phyloP scores from a whole-genome alignment of 2,888 invertebrate species.

The Leptinotarsa peninsularis region DNA sequence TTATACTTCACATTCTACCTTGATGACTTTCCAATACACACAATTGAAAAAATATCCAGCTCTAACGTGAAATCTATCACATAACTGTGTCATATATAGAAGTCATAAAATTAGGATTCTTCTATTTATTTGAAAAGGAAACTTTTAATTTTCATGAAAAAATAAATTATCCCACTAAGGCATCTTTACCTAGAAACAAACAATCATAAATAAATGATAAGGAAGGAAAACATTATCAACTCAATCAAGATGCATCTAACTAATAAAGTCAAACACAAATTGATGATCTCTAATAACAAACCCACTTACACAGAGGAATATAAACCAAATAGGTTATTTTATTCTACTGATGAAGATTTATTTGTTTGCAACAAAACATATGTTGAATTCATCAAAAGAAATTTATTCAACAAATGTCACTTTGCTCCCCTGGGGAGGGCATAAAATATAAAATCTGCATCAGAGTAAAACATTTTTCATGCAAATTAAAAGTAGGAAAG shows the following conservation, averaged over 20 bases:
- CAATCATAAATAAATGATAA: not conserved
- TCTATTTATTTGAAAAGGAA: not conserved
- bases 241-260: not conserved
- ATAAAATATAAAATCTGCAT: too few species aligned
- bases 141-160: conserved; percentile 13
- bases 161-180: conserved; percentile 40
- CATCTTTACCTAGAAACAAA: conserved; percentile 55
- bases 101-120: not conserved
- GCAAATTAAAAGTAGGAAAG: too few species aligned
- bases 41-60: not conserved
- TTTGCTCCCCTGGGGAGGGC: too few species aligned
- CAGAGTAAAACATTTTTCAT: too few species aligned
- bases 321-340: too few species aligned
- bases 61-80: not conserved
- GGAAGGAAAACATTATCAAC: not conserved
- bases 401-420: too few species aligned
- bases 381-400: too few species aligned
- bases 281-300: not conserved
- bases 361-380: too few species aligned
- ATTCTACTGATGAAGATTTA: too few species aligned
- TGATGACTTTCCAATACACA: too few species aligned
- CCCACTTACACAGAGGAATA: too few species aligned
- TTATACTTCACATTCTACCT: too few species aligned
- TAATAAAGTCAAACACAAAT: not conserved
- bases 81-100: not conserved